A percentile compares a stretch with the other conserved stretches of the same genome.
phyloP scores from a whole-genome alignment of 2,113 vertebrate genomes.

The Laticauda laticaudata region DNA sequence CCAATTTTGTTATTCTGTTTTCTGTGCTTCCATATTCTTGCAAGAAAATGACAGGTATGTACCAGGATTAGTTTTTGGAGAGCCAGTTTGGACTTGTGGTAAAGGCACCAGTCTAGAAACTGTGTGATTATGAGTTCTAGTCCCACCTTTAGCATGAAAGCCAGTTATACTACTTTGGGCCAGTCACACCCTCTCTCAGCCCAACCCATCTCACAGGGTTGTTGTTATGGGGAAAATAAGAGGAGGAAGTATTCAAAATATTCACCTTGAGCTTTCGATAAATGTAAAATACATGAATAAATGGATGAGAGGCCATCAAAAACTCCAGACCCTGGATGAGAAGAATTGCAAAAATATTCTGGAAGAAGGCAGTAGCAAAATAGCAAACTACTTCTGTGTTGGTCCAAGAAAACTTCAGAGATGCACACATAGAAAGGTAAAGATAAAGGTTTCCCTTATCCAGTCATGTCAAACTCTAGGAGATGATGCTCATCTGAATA shows the following conservation, averaged over 20 bases:
- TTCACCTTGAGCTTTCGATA: neutral
- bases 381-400: neutral
- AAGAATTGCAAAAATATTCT: neutral
- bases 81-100: neutral
- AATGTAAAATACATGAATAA: neutral
- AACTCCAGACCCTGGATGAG: neutral
- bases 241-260: neutral
- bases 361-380: neutral
- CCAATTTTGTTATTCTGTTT: neutral
- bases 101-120: neutral
- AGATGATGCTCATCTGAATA: too few relatives aligned
- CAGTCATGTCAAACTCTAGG: too few relatives aligned
- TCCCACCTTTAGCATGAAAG: neutral
- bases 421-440: neutral
- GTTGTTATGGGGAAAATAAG: neutral
- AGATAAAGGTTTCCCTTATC: neutral
- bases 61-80: neutral
- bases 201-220: neutral
- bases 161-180: too few relatives aligned
- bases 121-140: neutral
- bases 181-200: too few relatives aligned
- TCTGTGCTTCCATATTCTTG: neutral
- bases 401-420: neutral
- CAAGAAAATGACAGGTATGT: neutral
- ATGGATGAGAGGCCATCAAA: neutral